phyloP scores from a whole-genome alignment of 2,113 vertebrate genomes.

The Murina feae region DNA sequence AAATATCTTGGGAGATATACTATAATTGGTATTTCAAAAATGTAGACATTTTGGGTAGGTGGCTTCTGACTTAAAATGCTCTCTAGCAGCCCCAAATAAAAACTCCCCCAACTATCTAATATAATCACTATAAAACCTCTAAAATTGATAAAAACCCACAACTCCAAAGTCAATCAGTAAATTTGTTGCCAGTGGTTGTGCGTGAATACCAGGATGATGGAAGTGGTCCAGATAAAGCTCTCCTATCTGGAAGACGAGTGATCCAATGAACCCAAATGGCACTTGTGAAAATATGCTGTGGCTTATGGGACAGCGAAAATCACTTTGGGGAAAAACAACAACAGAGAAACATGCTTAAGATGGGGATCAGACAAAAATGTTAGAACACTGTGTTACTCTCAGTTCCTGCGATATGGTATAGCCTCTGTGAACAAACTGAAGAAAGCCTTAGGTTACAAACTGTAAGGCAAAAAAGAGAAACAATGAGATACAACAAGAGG shows the following conservation, averaged over 20 bases:
- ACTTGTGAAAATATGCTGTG: background rate
- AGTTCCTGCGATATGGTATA: background rate
- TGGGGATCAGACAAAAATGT: background rate
- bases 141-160: background rate
- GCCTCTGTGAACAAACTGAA: background rate
- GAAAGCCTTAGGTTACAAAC: background rate
- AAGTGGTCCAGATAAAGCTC: background rate
- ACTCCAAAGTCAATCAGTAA: background rate
- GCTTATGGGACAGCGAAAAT: background rate
- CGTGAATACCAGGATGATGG: background rate
- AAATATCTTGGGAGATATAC: slow-evolving; percentile 1
- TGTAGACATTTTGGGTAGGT: background rate
- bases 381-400: background rate
- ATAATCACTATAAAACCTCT: background rate
- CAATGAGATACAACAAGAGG: background rate
- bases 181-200: background rate
- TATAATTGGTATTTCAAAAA: background rate
- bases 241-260: background rate
- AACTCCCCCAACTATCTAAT: background rate
- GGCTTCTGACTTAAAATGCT: background rate
- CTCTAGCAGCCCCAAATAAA: background rate
- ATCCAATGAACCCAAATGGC: background rate
- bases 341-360: background rate
- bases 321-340: background rate
- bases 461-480: background rate